A percentile compares a stretch with the other conserved stretches of the same genome.
Evolutionary conservation across 2,888 invertebrate species (phyloP).

Genomic region (Spisula solida): DNA sequence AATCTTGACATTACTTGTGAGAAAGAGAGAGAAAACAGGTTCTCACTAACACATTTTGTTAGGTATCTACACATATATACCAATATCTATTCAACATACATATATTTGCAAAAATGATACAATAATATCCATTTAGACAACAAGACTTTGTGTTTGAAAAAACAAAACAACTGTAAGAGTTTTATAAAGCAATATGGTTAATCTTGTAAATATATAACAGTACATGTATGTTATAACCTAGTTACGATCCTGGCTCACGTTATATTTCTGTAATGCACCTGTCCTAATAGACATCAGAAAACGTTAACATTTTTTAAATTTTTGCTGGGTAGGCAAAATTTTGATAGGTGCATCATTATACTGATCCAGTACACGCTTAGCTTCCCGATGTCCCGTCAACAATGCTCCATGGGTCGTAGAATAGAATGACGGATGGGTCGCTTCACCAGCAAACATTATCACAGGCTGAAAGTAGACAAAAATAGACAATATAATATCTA

Average conservation of each 20-base stretch:
- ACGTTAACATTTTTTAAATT: not conserved
- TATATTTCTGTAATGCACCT: no score
- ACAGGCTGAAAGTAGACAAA: constrained; percentile 90
- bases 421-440: constrained; percentile 97
- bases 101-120: not conserved
- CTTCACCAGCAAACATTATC: constrained; percentile 97
- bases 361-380: constrained; percentile 82
- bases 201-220: no score
- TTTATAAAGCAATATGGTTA: no score
- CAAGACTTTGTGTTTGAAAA: not conserved
- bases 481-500: not conserved
- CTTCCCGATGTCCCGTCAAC: constrained; percentile 91
- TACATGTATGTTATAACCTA: no score
- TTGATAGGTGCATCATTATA: constrained; percentile 50
- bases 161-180: no score
- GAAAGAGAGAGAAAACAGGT: no score
- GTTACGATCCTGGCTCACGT: no score
- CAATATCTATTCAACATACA: not conserved
- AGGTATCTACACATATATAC: no score
- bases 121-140: not conserved
- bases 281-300: no score
- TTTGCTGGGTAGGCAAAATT: not conserved
- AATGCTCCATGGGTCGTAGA: constrained; percentile 98
- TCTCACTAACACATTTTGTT: no score
- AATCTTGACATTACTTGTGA: no score